Conservation (phyloP, 2,113 vertebrate species). For the Hippocampus comes region DNA sequence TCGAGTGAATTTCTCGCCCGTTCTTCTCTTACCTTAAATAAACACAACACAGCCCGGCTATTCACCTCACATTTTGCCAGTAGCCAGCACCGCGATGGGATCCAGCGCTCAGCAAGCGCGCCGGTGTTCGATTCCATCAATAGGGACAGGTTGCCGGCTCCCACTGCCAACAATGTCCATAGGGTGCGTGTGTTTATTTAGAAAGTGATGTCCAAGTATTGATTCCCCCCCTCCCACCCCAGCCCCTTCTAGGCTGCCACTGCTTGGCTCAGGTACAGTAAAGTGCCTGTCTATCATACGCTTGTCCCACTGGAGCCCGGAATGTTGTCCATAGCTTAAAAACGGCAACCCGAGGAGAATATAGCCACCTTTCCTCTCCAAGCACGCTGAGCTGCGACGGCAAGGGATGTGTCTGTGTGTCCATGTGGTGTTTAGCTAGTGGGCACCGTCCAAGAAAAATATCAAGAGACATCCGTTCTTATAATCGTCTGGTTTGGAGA, state of each 20-base stretch:
- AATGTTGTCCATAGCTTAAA: conserved; percentile 63
- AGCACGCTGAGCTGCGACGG: conserved; percentile 38
- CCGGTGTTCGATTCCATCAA: conserved; percentile 70
- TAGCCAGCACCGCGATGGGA: conserved; percentile 68
- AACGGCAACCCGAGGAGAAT: conserved; percentile 63
- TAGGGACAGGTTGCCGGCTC: conserved; percentile 67
- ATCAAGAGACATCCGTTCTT: conserved; percentile 56
- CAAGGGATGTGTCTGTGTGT: conserved; percentile 29
- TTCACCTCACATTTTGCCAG: conserved; percentile 71
- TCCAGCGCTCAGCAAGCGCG: conserved; percentile 52
- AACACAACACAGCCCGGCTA: conserved; percentile 62
- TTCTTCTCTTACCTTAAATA: conserved; percentile 53
- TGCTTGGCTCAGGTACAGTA: conserved; percentile 62
- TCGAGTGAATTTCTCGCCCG: conserved; percentile 9
- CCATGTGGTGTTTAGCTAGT: conserved; percentile 17
- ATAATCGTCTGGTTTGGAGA: conserved; percentile 60
- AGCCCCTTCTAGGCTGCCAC: conserved; percentile 24
- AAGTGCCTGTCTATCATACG: conserved; percentile 69
- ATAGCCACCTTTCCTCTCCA: conserved; percentile 41
- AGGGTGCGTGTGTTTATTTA: conserved; percentile 78
- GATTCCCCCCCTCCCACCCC: conserved; percentile 67
- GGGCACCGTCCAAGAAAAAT: conserved; percentile 66
- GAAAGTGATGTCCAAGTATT: conserved; percentile 76
- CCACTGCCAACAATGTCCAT: conserved; percentile 70
- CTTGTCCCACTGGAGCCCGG: conserved; percentile 45